Evolutionary conservation across 2,113 vertebrate genomes (phyloP).

Genomic region (Muntiacus reevesi): DNA sequence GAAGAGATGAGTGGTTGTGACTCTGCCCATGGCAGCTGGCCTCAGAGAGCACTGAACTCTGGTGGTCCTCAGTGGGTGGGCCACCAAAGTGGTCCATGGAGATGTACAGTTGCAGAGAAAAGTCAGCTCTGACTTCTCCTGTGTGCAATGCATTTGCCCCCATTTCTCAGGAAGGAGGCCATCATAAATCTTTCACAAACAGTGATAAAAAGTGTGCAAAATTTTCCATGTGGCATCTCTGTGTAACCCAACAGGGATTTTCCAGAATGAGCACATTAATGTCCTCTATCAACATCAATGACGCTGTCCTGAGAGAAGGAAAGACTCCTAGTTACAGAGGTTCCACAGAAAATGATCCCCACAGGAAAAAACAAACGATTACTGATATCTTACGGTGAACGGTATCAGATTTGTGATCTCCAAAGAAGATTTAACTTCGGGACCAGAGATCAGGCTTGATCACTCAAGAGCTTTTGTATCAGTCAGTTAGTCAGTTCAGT

Average conservation of each 20-base stretch:
- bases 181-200: background rate
- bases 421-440: background rate
- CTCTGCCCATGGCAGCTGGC: background rate
- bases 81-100: background rate
- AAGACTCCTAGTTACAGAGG: background rate
- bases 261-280: background rate
- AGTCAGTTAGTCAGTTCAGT: background rate
- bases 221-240: background rate
- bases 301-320: background rate
- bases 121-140: background rate
- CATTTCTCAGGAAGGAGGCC: background rate
- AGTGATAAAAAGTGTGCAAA: background rate
- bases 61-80: accelerated
- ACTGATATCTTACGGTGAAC: accelerated
- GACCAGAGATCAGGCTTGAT: background rate
- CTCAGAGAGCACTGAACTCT: background rate
- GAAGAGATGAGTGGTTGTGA: background rate
- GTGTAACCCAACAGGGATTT: background rate
- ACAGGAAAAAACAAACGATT: background rate
- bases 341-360: background rate
- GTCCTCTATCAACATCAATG: background rate
- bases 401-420: background rate
- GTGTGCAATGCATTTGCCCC: background rate
- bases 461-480: background rate
- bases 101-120: background rate